A percentile compares a stretch with the other conserved stretches of the same genome.
Conservation (phyloP, 1,140 invertebrate species). For the Anagrus nilaparvatae region DNA sequence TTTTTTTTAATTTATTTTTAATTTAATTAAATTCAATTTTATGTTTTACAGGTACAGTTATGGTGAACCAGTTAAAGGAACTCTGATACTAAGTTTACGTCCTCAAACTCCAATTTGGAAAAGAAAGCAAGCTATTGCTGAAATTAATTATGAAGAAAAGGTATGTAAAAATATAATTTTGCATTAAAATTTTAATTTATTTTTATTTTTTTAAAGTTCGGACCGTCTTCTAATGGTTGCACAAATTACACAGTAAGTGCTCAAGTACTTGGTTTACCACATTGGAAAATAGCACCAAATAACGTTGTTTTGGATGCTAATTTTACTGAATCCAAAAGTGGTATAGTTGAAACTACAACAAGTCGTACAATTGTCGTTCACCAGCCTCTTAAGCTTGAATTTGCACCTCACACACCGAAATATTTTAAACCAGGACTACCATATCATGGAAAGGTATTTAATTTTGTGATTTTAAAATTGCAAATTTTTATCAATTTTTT, state of each 20-base stretch:
- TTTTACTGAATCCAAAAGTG: constrained; percentile 54
- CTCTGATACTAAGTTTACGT: constrained; percentile 37
- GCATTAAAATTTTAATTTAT: neutral
- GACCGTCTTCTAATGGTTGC: constrained; percentile 38
- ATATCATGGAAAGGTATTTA: constrained; percentile 49
- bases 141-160: constrained; percentile 35
- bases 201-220: constrained; percentile 19
- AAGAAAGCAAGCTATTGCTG: constrained; percentile 33
- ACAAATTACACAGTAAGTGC: constrained; percentile 38
- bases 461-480: neutral
- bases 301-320: constrained; percentile 44
- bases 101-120: constrained; percentile 35
- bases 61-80: constrained; percentile 59
- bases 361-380: constrained; percentile 45
- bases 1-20: too few relatives aligned
- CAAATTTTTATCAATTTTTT: neutral
- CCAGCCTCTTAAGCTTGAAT: constrained; percentile 45
- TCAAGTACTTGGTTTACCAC: constrained; percentile 34
- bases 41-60: constrained; percentile 57
- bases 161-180: too few relatives aligned
- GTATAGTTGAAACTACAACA: constrained; percentile 49
- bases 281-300: constrained; percentile 41
- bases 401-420: constrained; percentile 42
- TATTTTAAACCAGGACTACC: constrained; percentile 55
- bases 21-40: neutral